phyloP scores from a whole-genome alignment of 2,113 vertebrate species.

The Setophaga kirtlandii region DNA sequence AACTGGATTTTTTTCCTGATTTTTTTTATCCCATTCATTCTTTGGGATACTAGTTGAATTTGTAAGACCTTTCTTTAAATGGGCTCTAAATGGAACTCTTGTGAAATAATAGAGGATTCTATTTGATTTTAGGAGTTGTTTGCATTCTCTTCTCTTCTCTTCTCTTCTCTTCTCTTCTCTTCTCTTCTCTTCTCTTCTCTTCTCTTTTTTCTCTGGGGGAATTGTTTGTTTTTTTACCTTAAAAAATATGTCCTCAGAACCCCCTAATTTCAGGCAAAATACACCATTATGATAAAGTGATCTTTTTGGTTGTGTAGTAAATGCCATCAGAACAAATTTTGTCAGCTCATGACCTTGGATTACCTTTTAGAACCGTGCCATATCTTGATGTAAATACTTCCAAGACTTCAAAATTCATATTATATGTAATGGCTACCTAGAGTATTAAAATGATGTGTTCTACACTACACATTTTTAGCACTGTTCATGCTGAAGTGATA shows the following conservation, averaged over 20 bases:
- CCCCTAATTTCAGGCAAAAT: not conserved
- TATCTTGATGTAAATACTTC: not conserved
- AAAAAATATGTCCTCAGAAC: not conserved
- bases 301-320: not conserved
- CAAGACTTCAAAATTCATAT: not conserved
- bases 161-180: no score
- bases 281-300: rapidly evolving
- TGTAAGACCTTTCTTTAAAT: not conserved
- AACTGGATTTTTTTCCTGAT: not conserved
- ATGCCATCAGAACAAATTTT: not conserved
- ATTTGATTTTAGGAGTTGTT: not conserved
- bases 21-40: not conserved
- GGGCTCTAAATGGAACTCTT: not conserved
- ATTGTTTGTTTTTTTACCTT: not conserved
- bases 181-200: no score
- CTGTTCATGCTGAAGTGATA: not conserved
- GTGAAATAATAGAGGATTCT: not conserved
- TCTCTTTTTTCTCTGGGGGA: no score
- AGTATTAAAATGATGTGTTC: not conserved
- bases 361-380: not conserved
- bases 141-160: no score
- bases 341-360: not conserved
- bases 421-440: not conserved
- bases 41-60: not conserved
- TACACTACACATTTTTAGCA: not conserved